Percentiles rank a stretch among this genome's conserved stretches.
Conservation (phyloP, 2,888 invertebrate species). For the Idaea straminata region DNA sequence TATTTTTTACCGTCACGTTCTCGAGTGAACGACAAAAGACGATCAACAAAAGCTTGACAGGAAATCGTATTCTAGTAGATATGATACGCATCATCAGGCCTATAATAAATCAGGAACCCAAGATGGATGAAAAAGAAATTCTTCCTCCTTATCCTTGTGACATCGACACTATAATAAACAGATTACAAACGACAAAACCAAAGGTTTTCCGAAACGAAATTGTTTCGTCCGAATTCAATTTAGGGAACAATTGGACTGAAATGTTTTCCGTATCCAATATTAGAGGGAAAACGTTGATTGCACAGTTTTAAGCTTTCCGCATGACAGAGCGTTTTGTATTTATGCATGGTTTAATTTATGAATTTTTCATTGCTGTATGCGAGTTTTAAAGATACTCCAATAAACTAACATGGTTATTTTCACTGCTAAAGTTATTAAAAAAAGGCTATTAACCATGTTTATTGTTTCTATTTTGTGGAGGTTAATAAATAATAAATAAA, state of each 20-base stretch:
- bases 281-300: neutral
- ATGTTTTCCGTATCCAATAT: neutral
- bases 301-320: neutral
- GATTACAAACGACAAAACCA: conserved; percentile 14
- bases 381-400: too few relatives aligned
- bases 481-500: too few relatives aligned
- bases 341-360: neutral
- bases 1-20: too few relatives aligned
- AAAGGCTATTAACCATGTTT: too few relatives aligned
- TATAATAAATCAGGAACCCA: neutral
- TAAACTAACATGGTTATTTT: too few relatives aligned
- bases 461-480: too few relatives aligned
- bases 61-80: too few relatives aligned
- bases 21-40: too few relatives aligned
- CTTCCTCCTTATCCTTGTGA: neutral
- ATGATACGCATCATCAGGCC: neutral
- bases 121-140: neutral
- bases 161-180: neutral
- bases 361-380: neutral
- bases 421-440: too few relatives aligned
- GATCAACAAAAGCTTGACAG: too few relatives aligned
- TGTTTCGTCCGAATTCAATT: conserved; percentile 19
- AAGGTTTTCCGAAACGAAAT: conserved; percentile 25
- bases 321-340: neutral
- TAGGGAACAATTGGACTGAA: conserved; percentile 13